These are phyloP conservation scores for Sphaerodactylus townsendi DNA, from an alignment of 2,113 vertebrate species.

Conservation along the genomic window DNA sequence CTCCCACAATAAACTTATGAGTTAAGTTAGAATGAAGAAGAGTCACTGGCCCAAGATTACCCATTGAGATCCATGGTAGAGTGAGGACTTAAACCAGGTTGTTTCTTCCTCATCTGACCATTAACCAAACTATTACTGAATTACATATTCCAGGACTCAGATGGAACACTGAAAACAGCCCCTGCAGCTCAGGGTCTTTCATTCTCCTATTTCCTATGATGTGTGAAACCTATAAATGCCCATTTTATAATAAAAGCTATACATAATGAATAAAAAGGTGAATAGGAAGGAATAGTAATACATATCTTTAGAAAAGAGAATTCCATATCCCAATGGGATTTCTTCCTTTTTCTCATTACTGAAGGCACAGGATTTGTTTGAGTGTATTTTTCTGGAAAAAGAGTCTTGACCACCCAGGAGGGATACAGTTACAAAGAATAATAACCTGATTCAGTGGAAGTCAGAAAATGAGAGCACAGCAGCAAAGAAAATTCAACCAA, in stretches of 20 bases:
- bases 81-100: no score
- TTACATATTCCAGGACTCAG: not conserved
- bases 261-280: constrained; percentile 27
- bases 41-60: no score
- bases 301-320: constrained; percentile 42
- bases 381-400: constrained; percentile 25
- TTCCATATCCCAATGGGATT: constrained; percentile 2
- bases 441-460: constrained; percentile 55
- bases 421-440: constrained; percentile 36
- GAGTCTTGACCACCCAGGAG: constrained; percentile 55
- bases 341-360: not conserved
- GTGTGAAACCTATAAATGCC: not conserved
- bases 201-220: not conserved
- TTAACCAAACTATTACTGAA: not conserved
- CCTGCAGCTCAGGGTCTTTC: not conserved
- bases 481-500: constrained; percentile 49
- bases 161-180: not conserved
- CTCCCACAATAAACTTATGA: no score
- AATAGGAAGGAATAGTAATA: constrained; percentile 5
- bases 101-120: no score
- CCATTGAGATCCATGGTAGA: no score
- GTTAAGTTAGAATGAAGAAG: no score
- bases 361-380: not conserved
- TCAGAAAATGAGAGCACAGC: constrained; percentile 45
- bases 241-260: constrained; percentile 28